These are phyloP conservation scores for Onchidella celtica DNA, from an alignment of 2,888 invertebrate species.

Conservation along the genomic window DNA sequence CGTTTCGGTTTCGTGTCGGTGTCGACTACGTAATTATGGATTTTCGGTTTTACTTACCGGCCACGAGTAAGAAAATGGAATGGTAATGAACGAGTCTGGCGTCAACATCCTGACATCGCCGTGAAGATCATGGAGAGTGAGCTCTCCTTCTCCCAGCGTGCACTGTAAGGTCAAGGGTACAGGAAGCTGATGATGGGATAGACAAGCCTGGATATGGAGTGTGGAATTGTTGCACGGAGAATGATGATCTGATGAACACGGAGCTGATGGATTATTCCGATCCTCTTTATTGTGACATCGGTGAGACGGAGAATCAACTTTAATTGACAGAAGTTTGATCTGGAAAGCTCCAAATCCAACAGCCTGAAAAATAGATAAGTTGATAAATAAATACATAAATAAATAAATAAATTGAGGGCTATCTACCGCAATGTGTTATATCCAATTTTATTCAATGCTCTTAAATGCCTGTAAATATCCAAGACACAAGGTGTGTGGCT, in stretches of 20 bases:
- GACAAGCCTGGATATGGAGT: conserved; percentile 18
- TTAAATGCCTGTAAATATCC: too few species aligned
- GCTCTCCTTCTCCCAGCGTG: conserved; percentile 6
- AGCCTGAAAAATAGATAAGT: conserved; percentile 3
- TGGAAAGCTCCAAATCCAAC: conserved; percentile 16
- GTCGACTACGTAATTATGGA: neutral
- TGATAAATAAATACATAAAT: too few species aligned
- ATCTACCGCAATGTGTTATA: too few species aligned
- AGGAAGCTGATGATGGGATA: conserved; percentile 36
- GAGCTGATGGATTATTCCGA: too few species aligned
- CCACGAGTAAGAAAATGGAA: conserved; percentile 11
- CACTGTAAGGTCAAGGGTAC: neutral
- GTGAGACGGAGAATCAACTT: neutral
- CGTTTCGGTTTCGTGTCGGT: too few species aligned
- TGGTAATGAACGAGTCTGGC: neutral
- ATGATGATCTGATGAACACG: too few species aligned
- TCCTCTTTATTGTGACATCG: neutral
- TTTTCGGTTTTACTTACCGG: conserved; percentile 1
- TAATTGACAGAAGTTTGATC: neutral
- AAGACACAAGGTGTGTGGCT: too few species aligned
- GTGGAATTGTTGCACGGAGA: too few species aligned
- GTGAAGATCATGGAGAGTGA: neutral
- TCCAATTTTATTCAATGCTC: too few species aligned
- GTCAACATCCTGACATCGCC: conserved; percentile 8
- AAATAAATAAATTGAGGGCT: too few species aligned